Base-by-base conservation (phyloP, 2,797 vertebrate species). In the Parauchenoglanis ngamensis region DNA sequence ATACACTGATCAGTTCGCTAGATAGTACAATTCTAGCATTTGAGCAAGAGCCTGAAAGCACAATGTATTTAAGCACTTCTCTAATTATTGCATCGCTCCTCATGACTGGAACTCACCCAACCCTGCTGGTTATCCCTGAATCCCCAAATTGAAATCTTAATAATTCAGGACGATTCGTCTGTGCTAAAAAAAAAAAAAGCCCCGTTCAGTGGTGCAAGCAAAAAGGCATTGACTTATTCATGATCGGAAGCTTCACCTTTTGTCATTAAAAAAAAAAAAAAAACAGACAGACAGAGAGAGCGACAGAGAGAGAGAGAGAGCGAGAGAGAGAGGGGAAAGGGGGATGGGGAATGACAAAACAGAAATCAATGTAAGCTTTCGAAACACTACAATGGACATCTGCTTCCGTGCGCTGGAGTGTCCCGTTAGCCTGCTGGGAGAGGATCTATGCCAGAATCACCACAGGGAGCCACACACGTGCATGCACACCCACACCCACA, bases 301-400 rank as follows among this genome's bases (percentile, higher is more conserved):
- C 3, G 40, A 40, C 3, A 40, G 28, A 52, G 12, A 77, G 17
- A 72, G 25, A 40, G 35, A 86, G 46, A 65, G 11, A 68, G 7
- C 67, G 28, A 52, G 12, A 77, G 17, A 72, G 28, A 52, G 12
- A 77, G 17, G 67, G 25, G 70, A n/a, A 52, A 46, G 85, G 78
- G 65, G 77, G 85, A 68, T 40, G 72, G 73, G 63, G 83, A 40
- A 79, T 17, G 28, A 87, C 80, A 85, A 83, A 72, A 67, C 65
- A 59, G 65, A 84, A 91, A 87, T 88, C 77, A 87, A 88, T 88
- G 68, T 28, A 19, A 54, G 86, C 83, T 65, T 83, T 83, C 35
- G 40, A 90, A 73, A 86, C 81, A 85, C 73, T 57, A 54, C 79
- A 81, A 61, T 81, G 79, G 89, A 90, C 90, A 91, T 89, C 90